Base-by-base conservation (phyloP, 2,888 invertebrate genomes). In the Crematogaster levior region DNA sequence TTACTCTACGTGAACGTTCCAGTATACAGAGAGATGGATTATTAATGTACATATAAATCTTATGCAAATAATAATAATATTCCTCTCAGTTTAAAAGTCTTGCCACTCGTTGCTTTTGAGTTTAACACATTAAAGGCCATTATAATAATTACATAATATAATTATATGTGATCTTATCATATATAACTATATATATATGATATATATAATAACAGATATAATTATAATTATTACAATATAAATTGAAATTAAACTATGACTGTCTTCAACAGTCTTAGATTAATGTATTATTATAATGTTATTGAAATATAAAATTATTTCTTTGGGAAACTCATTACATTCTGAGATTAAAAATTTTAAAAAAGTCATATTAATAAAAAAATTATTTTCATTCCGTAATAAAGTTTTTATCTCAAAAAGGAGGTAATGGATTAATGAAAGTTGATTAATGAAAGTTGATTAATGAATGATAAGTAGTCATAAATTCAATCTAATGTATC, bases 31-130 rank as follows among this genome's bases (percentile, higher is more conserved):
- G 15, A 43, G 4, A 63, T 40, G 10, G 0, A 87, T 89, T 37
- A 75, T 75, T 63, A 51, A 63, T 40, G 30, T 53, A 40, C 37
- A 40, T 66, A 53, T 68, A 77, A 77, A 27, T 65, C 77, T 77
- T 68, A 56, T 3, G 12, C 7, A 0, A 77, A 43, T 53, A 65
- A 53, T 43, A 77, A 77, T 75, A 66, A 48, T 51, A 46, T 73
- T 43, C 27, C 4, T 27, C 12, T 43, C 51, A 68, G 56, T 77
- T 56, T 77, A 77, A 68, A 68, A 68, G 9, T 77, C 37, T 75
- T 77, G 43, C 53, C 43, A 43, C 21, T 77, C 15, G 30, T 77
- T 77, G 43, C 12, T 56, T 56, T 77, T 43, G 30, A 40, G 21
- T 12, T 77, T 68, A 43, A 77, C 24, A 1, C 61, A 61, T 74